phyloP scores from a whole-genome alignment of 2,113 vertebrate species.

The rabbit (Oryctolagus cuniculus) region DNA sequence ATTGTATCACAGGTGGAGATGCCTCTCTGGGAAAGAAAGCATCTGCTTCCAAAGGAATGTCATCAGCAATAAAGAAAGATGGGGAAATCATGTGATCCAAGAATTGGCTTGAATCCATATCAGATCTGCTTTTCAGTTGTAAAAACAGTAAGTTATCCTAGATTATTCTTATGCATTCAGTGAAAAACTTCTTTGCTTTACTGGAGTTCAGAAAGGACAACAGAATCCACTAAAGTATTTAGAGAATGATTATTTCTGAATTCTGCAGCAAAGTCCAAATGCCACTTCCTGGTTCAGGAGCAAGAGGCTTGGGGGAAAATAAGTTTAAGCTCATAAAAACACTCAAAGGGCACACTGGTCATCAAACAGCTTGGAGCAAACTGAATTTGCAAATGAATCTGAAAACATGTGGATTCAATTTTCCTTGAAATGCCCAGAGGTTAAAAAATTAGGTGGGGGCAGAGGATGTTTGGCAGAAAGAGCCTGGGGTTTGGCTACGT shows the following conservation, averaged over 20 bases:
- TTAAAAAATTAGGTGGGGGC: constrained; percentile 81
- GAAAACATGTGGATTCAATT: constrained; percentile 86
- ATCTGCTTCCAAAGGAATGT: constrained; percentile 75
- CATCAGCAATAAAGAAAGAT: constrained; percentile 75
- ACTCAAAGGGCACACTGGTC: constrained; percentile 75
- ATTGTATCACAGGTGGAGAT: constrained; percentile 77
- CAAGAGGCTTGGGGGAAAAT: constrained; percentile 62
- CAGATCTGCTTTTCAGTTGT: constrained; percentile 67
- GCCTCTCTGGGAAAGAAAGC: constrained; percentile 74
- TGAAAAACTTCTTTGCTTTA: constrained; percentile 51
- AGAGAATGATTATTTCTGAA: constrained; percentile 55
- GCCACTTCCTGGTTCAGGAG: constrained; percentile 76
- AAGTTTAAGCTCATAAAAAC: constrained; percentile 81
- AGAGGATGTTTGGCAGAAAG: constrained; percentile 79
- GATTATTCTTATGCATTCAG: background rate
- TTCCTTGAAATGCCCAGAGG: constrained; percentile 84
- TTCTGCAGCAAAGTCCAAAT: constrained; percentile 62
- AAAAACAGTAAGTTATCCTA: constrained; percentile 66
- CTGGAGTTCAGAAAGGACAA: constrained; percentile 12
- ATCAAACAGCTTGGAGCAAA: constrained; percentile 81
- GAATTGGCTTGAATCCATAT: constrained; percentile 57
- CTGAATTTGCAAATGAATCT: constrained; percentile 83
- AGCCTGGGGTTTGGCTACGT: constrained; percentile 76
- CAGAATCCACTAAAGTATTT: background rate
- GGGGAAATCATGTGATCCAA: constrained; percentile 54